Conservation (phyloP, 2,113 vertebrate genomes). For the Leptodactylus fuscus region DNA sequence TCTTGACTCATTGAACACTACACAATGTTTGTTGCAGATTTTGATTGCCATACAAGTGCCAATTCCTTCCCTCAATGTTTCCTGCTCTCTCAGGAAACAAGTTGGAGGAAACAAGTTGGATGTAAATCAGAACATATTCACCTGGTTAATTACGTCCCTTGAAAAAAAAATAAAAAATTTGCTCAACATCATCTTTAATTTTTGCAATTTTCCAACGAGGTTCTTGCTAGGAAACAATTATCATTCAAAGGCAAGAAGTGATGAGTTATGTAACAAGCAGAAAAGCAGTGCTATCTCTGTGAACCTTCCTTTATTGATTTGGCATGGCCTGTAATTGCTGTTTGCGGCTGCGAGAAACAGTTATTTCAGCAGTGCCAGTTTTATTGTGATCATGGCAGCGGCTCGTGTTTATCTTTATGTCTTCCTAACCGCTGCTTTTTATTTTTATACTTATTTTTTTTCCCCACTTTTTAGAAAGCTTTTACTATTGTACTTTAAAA, state of each 20-base stretch:
- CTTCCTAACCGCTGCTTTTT: constrained; percentile 34
- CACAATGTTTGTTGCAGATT: constrained; percentile 28
- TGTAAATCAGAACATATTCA: constrained; percentile 1
- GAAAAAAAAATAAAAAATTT: not conserved
- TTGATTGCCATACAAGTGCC: constrained; percentile 42
- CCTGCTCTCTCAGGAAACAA: not conserved
- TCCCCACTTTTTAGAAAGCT: constrained; percentile 21
- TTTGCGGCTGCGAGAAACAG: constrained; percentile 43
- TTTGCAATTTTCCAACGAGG: constrained; percentile 15
- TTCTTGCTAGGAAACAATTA: constrained; percentile 32
- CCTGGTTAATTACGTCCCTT: constrained; percentile 14
- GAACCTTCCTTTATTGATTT: constrained; percentile 54
- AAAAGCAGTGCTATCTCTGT: constrained; percentile 32
- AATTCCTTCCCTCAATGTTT: constrained; percentile 24
- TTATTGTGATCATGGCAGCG: constrained; percentile 54
- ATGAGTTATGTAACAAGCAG: constrained; percentile 44
- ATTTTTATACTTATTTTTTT: constrained; percentile 30
- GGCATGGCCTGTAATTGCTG: constrained; percentile 53
- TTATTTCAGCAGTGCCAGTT: constrained; percentile 51
- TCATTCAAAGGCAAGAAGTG: constrained; percentile 3
- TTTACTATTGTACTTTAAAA: constrained; percentile 39
- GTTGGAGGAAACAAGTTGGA: not conserved
- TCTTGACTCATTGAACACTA: constrained; percentile 35
- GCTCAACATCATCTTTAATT: not conserved
- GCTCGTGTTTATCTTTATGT: constrained; percentile 54